Conservation (phyloP, 2,113 vertebrate genomes). For the Jacana jacana region DNA sequence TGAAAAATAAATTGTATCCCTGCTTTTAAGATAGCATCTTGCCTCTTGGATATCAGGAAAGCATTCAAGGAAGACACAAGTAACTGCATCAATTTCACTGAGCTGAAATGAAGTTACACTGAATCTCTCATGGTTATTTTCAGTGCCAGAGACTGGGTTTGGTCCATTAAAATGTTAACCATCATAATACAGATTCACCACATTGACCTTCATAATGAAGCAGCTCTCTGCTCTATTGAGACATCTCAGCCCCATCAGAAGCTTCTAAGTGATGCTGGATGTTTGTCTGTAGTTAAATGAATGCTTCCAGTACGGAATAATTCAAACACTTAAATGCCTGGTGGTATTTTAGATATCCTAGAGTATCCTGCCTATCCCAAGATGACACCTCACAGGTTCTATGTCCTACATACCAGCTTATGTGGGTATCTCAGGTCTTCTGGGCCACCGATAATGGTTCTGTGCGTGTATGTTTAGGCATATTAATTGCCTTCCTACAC, state of each 20-base stretch:
- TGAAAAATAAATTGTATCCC: neutral
- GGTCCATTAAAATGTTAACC: neutral
- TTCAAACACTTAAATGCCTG: neutral
- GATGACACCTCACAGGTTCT: neutral
- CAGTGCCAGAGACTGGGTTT: neutral
- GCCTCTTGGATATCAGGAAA: neutral
- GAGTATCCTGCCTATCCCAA: neutral
- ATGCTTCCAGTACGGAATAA: neutral
- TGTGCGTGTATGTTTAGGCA: neutral
- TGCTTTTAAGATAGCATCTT: neutral
- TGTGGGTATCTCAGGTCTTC: neutral
- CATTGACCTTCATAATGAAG: neutral
- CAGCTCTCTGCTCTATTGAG: accelerated
- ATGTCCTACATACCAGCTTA: neutral
- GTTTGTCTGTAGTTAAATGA: neutral
- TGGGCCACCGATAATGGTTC: neutral
- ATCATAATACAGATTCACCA: neutral
- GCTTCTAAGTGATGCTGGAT: neutral
- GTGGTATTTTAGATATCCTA: neutral
- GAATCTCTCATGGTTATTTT: neutral
- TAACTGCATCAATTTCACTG: neutral
- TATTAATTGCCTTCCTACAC: neutral
- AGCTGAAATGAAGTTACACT: neutral
- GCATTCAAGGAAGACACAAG: neutral
- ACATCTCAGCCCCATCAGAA: neutral